Evolutionary conservation across 2,888 invertebrate genomes (phyloP), one percentile per base, ranked within the genome.

Genomic region (Parnassius orleans): DNA sequence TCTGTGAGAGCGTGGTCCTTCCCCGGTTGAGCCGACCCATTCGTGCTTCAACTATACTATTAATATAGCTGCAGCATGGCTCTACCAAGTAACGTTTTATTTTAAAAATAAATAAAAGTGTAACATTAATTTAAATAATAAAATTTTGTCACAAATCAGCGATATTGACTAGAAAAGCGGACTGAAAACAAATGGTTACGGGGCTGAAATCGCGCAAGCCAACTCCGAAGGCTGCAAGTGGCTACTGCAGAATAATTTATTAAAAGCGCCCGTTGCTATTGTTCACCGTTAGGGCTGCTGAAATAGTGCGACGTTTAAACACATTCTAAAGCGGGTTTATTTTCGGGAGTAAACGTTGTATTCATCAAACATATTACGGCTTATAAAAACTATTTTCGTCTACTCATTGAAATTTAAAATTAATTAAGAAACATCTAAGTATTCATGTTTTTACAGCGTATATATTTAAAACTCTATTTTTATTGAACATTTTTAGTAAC

Each of bases 231-330:
- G 77, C 82, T 78, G 77, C 77, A 72, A 77, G 72, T 75, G 77
- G 75, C 76, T 74, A 71, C 75, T 72, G 72, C 68, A 69, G 60
- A 84, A 86, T 86, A 83, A 86, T 86, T 86, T 85, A 87, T 85
- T 84, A 84, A 84, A 83, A 81, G 81, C 78, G 80, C 78, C 77
- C 77, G 75, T 71, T 75, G 77, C 79, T 43, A 77, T 80, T 81
- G 80, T 82, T 82, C 76, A 48, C 14, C 48, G 48, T 14, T 14
- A 69, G 72, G 70, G 74, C 72, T 56, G 62, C 51, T 48, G 69
- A 53, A 65, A 44, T 61, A 65, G 68, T 79, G 81, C 80, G 80
- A 64, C 77, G 74, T 61, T 19, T 57, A 5, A 51, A 14, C 5
- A 44, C 42, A 43, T 12, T 24, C 46, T 43, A n/a, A 51, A 43